phyloP scores from a whole-genome alignment of 2,113 vertebrate genomes.

The Blennius ocellaris region DNA sequence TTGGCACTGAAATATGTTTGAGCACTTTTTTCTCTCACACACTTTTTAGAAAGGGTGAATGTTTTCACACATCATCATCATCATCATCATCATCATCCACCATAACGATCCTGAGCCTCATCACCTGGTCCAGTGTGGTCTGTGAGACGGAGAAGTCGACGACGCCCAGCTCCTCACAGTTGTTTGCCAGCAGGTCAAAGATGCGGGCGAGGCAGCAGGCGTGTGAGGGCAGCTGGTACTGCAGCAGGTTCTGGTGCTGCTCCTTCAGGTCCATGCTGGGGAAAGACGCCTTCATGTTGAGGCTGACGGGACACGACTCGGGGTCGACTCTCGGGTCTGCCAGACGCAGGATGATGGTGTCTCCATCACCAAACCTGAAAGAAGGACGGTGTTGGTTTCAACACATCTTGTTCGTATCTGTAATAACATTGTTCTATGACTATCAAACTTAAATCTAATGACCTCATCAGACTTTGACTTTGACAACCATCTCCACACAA shows the following conservation, averaged over 20 bases:
- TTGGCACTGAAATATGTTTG: too few relatives aligned
- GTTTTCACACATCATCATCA: too few relatives aligned
- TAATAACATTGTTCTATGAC: too few relatives aligned
- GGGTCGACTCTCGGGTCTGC: neutral
- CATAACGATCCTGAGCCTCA: neutral
- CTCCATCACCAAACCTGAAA: constrained; percentile 90
- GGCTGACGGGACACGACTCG: constrained; percentile 27
- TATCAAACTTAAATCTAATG: too few relatives aligned
- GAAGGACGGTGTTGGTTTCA: neutral
- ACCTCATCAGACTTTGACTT: too few relatives aligned
- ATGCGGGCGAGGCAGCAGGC: constrained; percentile 78
- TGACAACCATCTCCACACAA: too few relatives aligned
- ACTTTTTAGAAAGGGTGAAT: too few relatives aligned
- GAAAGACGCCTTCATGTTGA: constrained; percentile 79
- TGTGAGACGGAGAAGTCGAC: constrained; percentile 91
- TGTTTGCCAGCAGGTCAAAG: constrained; percentile 83
- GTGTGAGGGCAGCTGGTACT: constrained; percentile 86
- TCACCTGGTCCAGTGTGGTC: constrained; percentile 92
- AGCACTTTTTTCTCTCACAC: too few relatives aligned
- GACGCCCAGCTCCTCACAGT: constrained; percentile 78
- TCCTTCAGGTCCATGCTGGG: constrained; percentile 85
- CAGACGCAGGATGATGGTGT: constrained; percentile 87
- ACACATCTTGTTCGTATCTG: too few relatives aligned
- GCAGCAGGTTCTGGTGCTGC: constrained; percentile 85
- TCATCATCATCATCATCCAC: too few relatives aligned